phyloP scores from a whole-genome alignment of 2,797 vertebrate genomes.

The Adrianichthys oophorus region DNA sequence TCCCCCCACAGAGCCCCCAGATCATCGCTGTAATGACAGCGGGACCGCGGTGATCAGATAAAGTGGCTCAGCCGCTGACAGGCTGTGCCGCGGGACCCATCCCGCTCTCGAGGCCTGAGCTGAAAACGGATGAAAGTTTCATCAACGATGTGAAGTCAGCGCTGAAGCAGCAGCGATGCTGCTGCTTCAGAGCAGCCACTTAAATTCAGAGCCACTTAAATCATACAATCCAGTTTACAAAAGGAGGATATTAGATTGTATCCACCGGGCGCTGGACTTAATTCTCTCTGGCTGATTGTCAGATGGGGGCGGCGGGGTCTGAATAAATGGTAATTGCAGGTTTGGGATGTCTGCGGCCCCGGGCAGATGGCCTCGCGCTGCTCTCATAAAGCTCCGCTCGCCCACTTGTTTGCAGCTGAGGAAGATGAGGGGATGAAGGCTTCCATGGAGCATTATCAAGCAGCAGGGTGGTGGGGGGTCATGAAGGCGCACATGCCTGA shows the following conservation, averaged over 20 bases:
- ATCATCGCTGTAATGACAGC: slow-evolving; percentile 43
- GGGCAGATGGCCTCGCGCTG: slow-evolving; percentile 86
- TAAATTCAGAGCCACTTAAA: not conserved
- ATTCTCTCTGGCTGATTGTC: slow-evolving; percentile 77
- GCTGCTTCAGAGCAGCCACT: too few relatives aligned
- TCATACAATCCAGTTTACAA: slow-evolving; percentile 43
- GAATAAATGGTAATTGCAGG: slow-evolving; percentile 85
- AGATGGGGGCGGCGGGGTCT: slow-evolving; percentile 71
- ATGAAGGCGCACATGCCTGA: too few relatives aligned
- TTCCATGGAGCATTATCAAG: slow-evolving; percentile 83
- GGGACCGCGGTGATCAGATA: too few relatives aligned
- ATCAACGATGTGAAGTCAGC: too few relatives aligned
- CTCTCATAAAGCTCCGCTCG: slow-evolving; percentile 79
- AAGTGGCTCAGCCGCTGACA: too few relatives aligned
- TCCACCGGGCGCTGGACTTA: slow-evolving; percentile 76
- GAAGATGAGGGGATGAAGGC: slow-evolving; percentile 79
- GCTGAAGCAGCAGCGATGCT: too few relatives aligned
- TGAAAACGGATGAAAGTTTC: too few relatives aligned
- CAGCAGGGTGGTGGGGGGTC: slow-evolving; percentile 32
- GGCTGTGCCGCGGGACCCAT: slow-evolving; percentile 3
- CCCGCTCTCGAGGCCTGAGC: too few relatives aligned
- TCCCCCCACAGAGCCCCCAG: slow-evolving; percentile 55
- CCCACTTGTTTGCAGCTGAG: slow-evolving; percentile 82
- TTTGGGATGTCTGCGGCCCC: slow-evolving; percentile 80
- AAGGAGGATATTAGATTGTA: slow-evolving; percentile 76